These are phyloP conservation scores for Numida meleagris DNA, from an alignment of 2,113 vertebrate species.

Conservation along the genomic window DNA sequence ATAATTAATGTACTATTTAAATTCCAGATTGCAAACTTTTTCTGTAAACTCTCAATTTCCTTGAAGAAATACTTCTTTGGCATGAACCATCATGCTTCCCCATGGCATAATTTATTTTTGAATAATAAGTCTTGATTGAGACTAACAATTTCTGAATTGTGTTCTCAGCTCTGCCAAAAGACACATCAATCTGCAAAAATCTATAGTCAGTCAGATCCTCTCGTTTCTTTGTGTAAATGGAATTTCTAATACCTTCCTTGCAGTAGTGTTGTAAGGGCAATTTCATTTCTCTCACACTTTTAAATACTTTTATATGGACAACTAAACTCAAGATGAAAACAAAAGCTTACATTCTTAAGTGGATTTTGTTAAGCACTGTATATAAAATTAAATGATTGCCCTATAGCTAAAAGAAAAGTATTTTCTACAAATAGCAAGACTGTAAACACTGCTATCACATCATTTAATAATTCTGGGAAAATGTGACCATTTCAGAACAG, in stretches of 20 bases:
- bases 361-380: background rate
- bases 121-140: background rate
- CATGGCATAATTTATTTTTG: background rate
- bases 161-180: background rate
- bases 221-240: background rate
- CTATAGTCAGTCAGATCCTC: background rate
- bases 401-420: background rate
- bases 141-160: background rate
- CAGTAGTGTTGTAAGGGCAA: background rate
- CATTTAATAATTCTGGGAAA: background rate
- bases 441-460: background rate
- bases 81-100: background rate
- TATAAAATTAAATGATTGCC: background rate
- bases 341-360: background rate
- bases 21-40: background rate
- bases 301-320: background rate
- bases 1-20: background rate
- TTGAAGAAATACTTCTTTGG: background rate
- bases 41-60: background rate
- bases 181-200: background rate
- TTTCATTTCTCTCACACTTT: background rate
- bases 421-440: background rate
- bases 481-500: background rate
- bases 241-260: background rate
- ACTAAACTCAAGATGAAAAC: background rate